Evolutionary conservation across 1,140 invertebrate species (phyloP), one percentile per base, ranked within the genome.

Genomic region (Fopius arisanus): DNA sequence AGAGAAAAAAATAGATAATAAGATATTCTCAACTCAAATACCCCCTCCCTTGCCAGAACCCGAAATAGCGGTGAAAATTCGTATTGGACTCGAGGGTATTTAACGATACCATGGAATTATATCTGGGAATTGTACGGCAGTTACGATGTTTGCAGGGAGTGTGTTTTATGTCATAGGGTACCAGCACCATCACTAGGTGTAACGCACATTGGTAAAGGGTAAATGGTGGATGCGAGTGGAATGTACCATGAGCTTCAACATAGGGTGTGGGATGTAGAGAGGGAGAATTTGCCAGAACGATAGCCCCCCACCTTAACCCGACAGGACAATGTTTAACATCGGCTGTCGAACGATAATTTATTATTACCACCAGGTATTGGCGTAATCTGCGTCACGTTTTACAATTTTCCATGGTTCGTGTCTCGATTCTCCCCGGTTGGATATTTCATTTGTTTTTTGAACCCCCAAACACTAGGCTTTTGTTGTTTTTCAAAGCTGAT

Each of bases 311-410:
- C 71, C 65, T 37, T 37, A 48, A 48, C n/a, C 43, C n/a, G 43
- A 48, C 43, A 7, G 70, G 73, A 75, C 76, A 74, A 29, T 79
- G 77, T 82, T 84, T 80, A 83, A 83, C 80, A 79, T 81, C 72
- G 72, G 63, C 73, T 75, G 81, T 79, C 81, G 78, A 83, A 59
- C 83, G 79, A 83, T 82, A 84, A 84, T 85, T 84, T 84, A 84
- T 85, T 83, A 79, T 80, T 79, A 81, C 37, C 69, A 73, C 66
- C 74, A 67, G 75, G 62, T 79, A 77, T 78, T 80, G 75, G 72
- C 75, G 78, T 83, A 84, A 85, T 85, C 82, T 80, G 80, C 75
- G 72, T 81, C 77, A 79, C 80, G 78, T 83, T 84, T 85, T 80
- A 82, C 81, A 83, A 83, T 84, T 83, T 84, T 71, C 77, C 70